Percentiles rank a stretch among this genome's conserved stretches.
Evolutionary conservation across 2,888 invertebrate species (phyloP).

Genomic region (Acrocera orbiculus): DNA sequence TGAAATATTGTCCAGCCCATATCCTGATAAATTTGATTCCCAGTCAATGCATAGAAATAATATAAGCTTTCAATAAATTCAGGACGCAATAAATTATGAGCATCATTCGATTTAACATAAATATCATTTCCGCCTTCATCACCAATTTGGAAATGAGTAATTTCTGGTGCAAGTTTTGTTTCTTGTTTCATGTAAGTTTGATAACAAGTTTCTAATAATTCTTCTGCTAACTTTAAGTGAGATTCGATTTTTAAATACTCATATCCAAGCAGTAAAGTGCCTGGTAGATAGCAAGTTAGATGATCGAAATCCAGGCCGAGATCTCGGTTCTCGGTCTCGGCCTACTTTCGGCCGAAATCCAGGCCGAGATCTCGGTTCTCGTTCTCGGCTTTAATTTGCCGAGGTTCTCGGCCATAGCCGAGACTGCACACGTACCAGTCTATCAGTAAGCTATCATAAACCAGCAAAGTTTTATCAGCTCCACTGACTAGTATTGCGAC

Average conservation of each 20-base stretch:
- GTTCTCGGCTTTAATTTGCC: no score
- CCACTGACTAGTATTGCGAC: no score
- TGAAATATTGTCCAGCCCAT: slow-evolving; percentile 98
- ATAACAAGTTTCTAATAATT: slow-evolving; percentile 82
- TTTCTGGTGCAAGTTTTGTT: slow-evolving; percentile 90
- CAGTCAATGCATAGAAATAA: slow-evolving; percentile 90
- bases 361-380: no score
- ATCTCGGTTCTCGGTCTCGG: no score
- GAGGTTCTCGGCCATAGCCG: no score
- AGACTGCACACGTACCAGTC: no score
- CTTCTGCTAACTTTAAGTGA: slow-evolving; percentile 74
- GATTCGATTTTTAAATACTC: slow-evolving; percentile 60
- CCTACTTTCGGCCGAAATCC: no score
- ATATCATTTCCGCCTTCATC: slow-evolving; percentile 55
- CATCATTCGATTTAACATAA: slow-evolving; percentile 78
- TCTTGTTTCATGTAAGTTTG: slow-evolving; percentile 85
- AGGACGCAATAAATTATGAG: slow-evolving; percentile 86
- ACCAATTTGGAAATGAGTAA: slow-evolving; percentile 75
- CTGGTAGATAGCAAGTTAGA: slow-evolving; percentile 87
- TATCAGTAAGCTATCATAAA: no score
- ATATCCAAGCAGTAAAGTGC: slow-evolving; percentile 78
- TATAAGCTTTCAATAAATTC: slow-evolving; percentile 95
- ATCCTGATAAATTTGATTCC: slow-evolving; percentile 86
- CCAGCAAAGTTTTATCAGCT: no score
- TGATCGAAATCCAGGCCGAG: no score